Evolutionary conservation across 2,888 invertebrate genomes (phyloP).

Genomic region (Hyposoter didymator): DNA sequence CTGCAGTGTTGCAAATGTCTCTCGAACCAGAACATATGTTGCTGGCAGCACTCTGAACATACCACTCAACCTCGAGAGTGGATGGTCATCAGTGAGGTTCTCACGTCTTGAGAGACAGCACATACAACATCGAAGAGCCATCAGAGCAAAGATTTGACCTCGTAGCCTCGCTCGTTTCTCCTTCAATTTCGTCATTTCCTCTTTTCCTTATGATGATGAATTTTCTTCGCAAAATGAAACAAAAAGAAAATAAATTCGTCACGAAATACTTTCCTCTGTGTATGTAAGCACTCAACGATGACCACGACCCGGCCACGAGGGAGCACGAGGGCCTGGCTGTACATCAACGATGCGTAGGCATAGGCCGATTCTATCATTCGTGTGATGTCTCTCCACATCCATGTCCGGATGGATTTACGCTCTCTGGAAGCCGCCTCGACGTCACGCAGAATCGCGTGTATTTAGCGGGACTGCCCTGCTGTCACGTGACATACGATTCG

Average conservation of each 20-base stretch:
- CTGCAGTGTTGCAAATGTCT: conserved; percentile 23
- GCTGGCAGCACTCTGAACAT: conserved; percentile 17
- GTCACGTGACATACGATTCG: conserved; percentile 23
- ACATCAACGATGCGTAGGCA: conserved; percentile 1
- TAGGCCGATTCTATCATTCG: conserved; percentile 24
- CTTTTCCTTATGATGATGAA: background rate
- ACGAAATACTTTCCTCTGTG: background rate
- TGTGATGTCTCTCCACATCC: conserved; percentile 19
- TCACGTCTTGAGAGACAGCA: conserved; percentile 47
- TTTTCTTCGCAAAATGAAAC: background rate
- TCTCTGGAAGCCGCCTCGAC: conserved; percentile 14
- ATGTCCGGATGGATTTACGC: conserved; percentile 40
- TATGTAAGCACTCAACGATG: conserved; percentile 37
- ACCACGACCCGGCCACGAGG: conserved; percentile 33
- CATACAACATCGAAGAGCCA: conserved; percentile 24
- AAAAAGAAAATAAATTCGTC: background rate
- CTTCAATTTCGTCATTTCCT: background rate
- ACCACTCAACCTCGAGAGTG: conserved; percentile 56
- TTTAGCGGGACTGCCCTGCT: conserved; percentile 25
- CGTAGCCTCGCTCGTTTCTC: conserved; percentile 43
- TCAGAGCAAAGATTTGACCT: conserved; percentile 33
- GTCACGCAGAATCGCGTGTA: conserved; percentile 15
- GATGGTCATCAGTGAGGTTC: conserved; percentile 60
- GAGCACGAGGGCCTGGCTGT: conserved; percentile 17
- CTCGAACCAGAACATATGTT: conserved; percentile 13